Evolutionary conservation across 1,140 invertebrate genomes (phyloP).

Genomic region (Heterodera schachtii): DNA sequence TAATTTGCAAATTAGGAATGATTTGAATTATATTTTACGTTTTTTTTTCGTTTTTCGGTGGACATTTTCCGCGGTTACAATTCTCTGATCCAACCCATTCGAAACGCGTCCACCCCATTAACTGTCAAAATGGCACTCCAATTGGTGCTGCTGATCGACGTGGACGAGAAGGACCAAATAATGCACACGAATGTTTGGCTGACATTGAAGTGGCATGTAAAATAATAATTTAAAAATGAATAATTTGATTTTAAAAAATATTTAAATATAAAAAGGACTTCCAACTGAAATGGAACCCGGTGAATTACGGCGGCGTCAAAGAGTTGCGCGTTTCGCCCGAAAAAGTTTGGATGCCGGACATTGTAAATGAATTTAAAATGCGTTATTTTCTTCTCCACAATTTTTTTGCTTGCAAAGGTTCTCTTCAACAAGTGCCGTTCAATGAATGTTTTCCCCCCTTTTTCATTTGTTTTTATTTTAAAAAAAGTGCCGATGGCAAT

Average conservation of each 20-base stretch:
- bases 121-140: slow-evolving; percentile 94
- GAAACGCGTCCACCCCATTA: slow-evolving; percentile 83
- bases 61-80: slow-evolving; percentile 81
- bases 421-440: slow-evolving; percentile 99
- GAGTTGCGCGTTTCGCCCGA: slow-evolving; percentile 91
- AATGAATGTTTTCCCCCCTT: too few relatives aligned
- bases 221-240: background rate
- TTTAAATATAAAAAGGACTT: slow-evolving; percentile 79
- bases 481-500: slow-evolving; percentile 94
- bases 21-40: too few relatives aligned
- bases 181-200: slow-evolving; percentile 66
- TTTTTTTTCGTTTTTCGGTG: too few relatives aligned
- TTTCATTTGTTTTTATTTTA: too few relatives aligned
- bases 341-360: slow-evolving; percentile 96
- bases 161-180: slow-evolving; percentile 77
- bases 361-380: slow-evolving; percentile 69
- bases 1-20: too few relatives aligned
- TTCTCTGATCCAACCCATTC: slow-evolving; percentile 94
- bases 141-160: slow-evolving; percentile 97
- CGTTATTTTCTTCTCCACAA: too few relatives aligned
- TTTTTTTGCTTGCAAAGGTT: slow-evolving; percentile 65
- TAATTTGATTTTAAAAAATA: too few relatives aligned
- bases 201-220: slow-evolving; percentile 78
- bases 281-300: slow-evolving; percentile 87
- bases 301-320: slow-evolving; percentile 93